Base-by-base conservation (phyloP, 2,797 vertebrate genomes). In the Gambelia wislizenii region DNA sequence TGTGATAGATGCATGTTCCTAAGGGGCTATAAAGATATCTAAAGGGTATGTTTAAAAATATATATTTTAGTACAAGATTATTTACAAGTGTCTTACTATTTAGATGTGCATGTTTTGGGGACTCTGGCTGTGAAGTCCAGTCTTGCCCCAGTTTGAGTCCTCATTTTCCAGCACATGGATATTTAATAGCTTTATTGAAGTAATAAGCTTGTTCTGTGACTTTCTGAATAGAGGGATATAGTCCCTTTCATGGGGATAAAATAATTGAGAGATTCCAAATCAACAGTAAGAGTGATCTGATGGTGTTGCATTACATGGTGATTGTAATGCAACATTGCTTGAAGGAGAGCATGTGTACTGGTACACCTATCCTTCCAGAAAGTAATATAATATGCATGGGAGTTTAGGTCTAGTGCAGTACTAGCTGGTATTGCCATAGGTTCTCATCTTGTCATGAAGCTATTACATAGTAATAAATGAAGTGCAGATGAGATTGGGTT, bases 11-110 rank as follows among this genome's bases (percentile, higher is more conserved):
- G 88, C 59, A 87, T 82, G 36, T 78, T 91, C 90, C 82, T 89
- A 87, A 91, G 30, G 89, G 47, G 56, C 91, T 88, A 54, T 74
- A 80, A 77, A 93, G 75, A 56, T 54, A 13, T 85, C 33, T 87
- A 61, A 90, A 89, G 83, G 20, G 82, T 78, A 87, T 90, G 25
- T 94, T 56, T 44, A 2, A 30, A 54, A 49, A 89, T 36, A 16
- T 27, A 69, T 61, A 89, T 91, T 44, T 76, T 92, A 59, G 81
- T 87, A 83, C 64, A 89, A 87, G 67, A 81, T 87, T 90, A 80
- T 92, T 95, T 95, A 82, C 78, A 90, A 79, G 42, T 79, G 56
- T 92, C 86, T 91, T 94, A 85, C 75, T 89, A 79, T 42, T 69
- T 86, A 64, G 69, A 77, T 82, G 49, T 16, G 1, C 77, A 4